Conservation (phyloP, 2,113 vertebrate species). For the Saguinus imperator region DNA sequence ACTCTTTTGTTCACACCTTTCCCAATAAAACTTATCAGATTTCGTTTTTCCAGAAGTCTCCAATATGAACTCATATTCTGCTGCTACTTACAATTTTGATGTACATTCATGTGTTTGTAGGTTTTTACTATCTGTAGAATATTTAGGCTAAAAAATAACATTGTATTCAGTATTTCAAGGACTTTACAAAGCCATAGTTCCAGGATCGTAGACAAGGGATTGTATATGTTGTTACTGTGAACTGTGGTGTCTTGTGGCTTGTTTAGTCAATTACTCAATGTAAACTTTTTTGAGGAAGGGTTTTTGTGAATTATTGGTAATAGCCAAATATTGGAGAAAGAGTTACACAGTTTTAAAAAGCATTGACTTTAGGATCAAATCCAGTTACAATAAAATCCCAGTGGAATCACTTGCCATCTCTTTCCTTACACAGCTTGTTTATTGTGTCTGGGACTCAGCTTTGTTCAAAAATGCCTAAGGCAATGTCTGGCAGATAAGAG, state of each 20-base stretch:
- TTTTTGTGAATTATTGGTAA: constrained; percentile 26
- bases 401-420: neutral
- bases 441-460: neutral
- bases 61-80: neutral
- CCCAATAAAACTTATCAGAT: neutral
- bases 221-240: neutral
- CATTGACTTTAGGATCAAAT: neutral
- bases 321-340: neutral
- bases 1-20: constrained; percentile 10
- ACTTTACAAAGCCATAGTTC: neutral
- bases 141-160: neutral
- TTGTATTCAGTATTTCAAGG: neutral
- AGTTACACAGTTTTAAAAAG: neutral
- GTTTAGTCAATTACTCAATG: neutral
- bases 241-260: neutral
- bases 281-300: neutral
- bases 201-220: neutral
- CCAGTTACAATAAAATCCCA: neutral
- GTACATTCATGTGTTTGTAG: neutral
- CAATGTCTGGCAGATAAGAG: neutral
- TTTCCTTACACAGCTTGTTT: neutral
- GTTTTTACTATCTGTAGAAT: neutral
- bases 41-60: neutral
- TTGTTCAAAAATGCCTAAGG: neutral
- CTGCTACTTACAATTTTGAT: neutral